Base-by-base conservation (phyloP, 1,140 invertebrate genomes). In the Asbolus verrucosus region DNA sequence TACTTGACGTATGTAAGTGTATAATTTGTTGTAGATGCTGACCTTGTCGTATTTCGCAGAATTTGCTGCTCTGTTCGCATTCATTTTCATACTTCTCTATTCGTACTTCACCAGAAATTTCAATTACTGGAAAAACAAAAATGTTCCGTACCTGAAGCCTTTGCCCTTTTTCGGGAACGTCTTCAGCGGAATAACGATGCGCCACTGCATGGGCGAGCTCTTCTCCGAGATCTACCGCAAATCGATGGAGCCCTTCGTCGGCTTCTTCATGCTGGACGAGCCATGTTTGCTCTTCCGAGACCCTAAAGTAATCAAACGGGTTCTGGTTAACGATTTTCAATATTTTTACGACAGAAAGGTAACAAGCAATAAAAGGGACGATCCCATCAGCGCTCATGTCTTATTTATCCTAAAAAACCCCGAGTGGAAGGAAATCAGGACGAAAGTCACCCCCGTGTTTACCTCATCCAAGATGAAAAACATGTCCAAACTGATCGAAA, bases 271-370 rank as follows among this genome's bases (percentile, higher is more conserved):
- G 2, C 74, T 83, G 4, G 59, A 68, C 16, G 46, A 67, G 21
- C 72, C 72, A 30, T 67, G 43, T 61, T 16, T 85, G 11, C 78
- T 83, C 24, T 43, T 86, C 0, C 71, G 82, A 69, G 85, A 87
- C 74, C 82, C 84, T 6, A 84, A 88, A 1, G 63, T 88, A 6
- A 83, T 88, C 0, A 87, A 86, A 77, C 72, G 80, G 19, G 73
- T 88, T 24, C 79, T 84, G 39, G 84, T 87, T 16, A 81, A 83
- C 73, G 86, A 88, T 76, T 88, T 87, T 77, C 83, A 86, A 67
- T 75, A 85, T 78, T 88, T 88, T 71, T 77, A 81, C 6, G 84
- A 88, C 69, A 77, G 82, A 5, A 67, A 18, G 8, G 27, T 70
- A 0, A 19, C 41, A 1, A 18, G 61, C 15, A 33, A 60, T 13